phyloP scores from a whole-genome alignment of 2,797 vertebrate genomes.

The Siniperca scherzeri region DNA sequence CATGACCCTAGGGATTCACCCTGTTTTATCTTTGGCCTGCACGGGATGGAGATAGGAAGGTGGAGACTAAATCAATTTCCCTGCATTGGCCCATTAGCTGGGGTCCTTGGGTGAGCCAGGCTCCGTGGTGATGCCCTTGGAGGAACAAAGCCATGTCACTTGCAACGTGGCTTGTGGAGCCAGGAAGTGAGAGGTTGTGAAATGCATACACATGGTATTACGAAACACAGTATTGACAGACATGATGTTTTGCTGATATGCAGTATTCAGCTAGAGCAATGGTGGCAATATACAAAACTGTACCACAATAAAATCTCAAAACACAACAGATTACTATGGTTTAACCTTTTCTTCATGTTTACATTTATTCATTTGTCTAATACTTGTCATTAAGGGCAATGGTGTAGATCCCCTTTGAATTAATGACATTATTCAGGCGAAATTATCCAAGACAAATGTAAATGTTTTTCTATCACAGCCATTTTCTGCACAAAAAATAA shows the following conservation, averaged over 20 bases:
- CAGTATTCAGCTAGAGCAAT: neutral
- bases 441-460: neutral
- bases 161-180: constrained; percentile 1
- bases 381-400: neutral
- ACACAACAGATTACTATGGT: neutral
- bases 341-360: neutral
- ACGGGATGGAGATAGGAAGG: constrained; percentile 57
- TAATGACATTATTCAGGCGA: neutral
- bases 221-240: neutral
- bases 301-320: neutral
- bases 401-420: neutral
- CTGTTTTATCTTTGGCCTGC: constrained; percentile 72
- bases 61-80: constrained; percentile 77
- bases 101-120: constrained; percentile 59
- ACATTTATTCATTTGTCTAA: neutral
- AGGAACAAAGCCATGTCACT: constrained; percentile 45
- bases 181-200: constrained; percentile 25
- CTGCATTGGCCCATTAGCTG: constrained; percentile 75
- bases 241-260: neutral
- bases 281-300: neutral
- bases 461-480: neutral
- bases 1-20: constrained; percentile 57
- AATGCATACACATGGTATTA: constrained; percentile 10
- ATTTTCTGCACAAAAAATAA: neutral
- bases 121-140: constrained; percentile 68